phyloP scores from a whole-genome alignment of 2,113 vertebrate genomes.

The Apodemus speciosus region DNA sequence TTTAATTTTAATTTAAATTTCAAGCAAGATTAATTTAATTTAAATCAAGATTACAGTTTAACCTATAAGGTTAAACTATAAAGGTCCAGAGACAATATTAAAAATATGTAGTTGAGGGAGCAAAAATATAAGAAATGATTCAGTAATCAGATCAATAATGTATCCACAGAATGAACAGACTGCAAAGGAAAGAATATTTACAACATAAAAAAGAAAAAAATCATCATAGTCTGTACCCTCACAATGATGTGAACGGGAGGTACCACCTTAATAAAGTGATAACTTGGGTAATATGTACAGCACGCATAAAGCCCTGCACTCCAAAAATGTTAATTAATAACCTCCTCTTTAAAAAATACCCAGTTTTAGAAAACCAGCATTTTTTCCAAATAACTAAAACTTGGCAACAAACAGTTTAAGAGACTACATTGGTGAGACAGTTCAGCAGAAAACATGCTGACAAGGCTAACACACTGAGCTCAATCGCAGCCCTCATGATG shows the following conservation, averaged over 20 bases:
- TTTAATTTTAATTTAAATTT: not conserved
- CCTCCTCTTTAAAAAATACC: slow-evolving; percentile 25
- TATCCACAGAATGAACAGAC: not conserved
- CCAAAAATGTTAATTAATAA: not conserved
- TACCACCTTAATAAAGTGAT: not conserved
- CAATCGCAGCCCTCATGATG: too few species aligned
- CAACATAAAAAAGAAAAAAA: too few species aligned
- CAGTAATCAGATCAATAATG: not conserved
- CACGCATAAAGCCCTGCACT: not conserved
- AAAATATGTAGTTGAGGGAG: not conserved
- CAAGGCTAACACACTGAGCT: not conserved
- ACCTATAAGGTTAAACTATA: not conserved
- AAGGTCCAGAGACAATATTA: not conserved
- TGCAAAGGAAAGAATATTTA: not conserved
- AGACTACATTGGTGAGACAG: not conserved
- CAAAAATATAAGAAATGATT: not conserved
- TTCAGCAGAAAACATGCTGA: too few species aligned
- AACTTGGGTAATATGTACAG: not conserved
- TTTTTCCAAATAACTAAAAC: not conserved
- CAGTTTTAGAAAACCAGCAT: not conserved
- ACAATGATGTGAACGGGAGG: not conserved
- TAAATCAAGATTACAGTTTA: too few species aligned
- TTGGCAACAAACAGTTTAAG: not conserved
- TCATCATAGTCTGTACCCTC: not conserved
- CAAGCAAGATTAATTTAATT: slow-evolving; percentile 36